A percentile compares a stretch with the other conserved stretches of the same genome.
Conservation (phyloP, 2,113 vertebrate species). For the Chloroceryle aenea region DNA sequence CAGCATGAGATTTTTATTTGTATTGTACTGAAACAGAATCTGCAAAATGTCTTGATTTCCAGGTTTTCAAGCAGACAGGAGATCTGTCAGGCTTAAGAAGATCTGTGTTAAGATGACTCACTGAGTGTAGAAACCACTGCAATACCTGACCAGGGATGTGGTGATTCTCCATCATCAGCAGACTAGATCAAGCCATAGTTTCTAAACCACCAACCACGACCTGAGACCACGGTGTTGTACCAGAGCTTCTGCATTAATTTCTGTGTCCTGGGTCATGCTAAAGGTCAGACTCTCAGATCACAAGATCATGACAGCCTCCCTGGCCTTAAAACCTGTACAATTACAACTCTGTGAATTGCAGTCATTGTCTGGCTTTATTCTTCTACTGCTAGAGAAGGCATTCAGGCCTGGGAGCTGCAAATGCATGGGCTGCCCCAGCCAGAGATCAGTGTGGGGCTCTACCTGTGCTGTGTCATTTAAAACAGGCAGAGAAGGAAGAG, state of each 20-base stretch:
- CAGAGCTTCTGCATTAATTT: background rate
- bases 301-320: background rate
- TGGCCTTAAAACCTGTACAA: background rate
- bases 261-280: background rate
- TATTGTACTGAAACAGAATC: background rate
- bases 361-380: background rate
- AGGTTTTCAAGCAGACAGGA: background rate
- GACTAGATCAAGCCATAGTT: background rate
- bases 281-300: background rate
- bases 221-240: background rate
- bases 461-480: background rate
- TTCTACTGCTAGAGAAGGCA: background rate
- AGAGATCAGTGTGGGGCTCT: background rate
- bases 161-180: background rate
- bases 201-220: background rate
- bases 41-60: background rate
- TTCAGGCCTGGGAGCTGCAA: background rate
- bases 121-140: background rate
- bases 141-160: background rate
- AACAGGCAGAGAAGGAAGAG: background rate
- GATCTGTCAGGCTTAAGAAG: background rate
- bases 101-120: slow-evolving; percentile 3
- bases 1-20: background rate
- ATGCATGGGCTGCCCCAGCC: background rate
- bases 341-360: background rate